Evolutionary conservation across 2,113 vertebrate genomes (phyloP).

Genomic region (Myiagra hebetior): DNA sequence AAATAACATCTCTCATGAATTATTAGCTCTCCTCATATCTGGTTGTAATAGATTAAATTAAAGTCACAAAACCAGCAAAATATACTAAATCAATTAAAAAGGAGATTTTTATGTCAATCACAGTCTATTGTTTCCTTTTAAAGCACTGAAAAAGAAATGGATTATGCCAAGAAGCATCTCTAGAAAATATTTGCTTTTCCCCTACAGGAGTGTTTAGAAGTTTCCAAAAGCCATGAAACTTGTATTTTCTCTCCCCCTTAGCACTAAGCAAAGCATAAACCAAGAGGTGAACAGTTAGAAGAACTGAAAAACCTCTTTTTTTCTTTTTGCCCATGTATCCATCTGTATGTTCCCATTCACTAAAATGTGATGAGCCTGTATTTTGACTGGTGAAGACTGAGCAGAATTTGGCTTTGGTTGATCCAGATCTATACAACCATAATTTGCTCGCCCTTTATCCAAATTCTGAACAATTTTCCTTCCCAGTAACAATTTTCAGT

Average conservation of each 20-base stretch:
- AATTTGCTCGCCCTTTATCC: neutral
- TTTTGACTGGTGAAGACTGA: neutral
- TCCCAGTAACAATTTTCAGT: neutral
- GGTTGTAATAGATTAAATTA: conserved; percentile 14
- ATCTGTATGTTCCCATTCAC: neutral
- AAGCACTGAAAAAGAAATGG: neutral
- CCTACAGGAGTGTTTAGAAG: neutral
- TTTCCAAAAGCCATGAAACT: neutral
- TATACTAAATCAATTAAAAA: conserved; percentile 18
- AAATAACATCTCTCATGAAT: conserved; percentile 29
- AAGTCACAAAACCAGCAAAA: conserved; percentile 10
- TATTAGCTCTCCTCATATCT: conserved; percentile 14
- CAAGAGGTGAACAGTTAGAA: neutral
- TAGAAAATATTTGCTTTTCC: neutral
- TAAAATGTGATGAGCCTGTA: neutral
- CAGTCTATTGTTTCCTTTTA: neutral
- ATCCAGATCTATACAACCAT: neutral
- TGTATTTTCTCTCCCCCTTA: neutral
- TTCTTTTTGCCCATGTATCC: neutral
- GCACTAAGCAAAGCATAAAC: neutral
- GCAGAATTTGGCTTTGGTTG: neutral
- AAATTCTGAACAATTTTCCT: neutral
- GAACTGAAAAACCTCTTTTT: neutral
- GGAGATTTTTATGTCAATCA: neutral
- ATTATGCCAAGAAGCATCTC: neutral